phyloP scores from a whole-genome alignment of 2,797 vertebrate species.

The Amniataba percoides region DNA sequence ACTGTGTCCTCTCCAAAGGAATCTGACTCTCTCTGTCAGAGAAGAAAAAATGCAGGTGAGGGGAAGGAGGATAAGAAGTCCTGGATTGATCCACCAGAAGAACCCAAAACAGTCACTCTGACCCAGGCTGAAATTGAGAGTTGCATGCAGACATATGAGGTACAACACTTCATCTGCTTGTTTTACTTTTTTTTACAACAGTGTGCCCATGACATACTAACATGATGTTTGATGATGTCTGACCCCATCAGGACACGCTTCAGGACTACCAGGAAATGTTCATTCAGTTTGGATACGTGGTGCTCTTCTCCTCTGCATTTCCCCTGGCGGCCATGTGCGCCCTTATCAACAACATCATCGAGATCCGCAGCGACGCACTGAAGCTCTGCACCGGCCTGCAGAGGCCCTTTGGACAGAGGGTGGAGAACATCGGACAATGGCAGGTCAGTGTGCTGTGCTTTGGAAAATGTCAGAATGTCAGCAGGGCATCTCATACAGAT shows the following conservation, averaged over 20 bases:
- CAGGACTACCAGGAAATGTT: slow-evolving; percentile 99
- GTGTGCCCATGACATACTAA: not conserved
- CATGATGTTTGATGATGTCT: not conserved
- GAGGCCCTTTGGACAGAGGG: slow-evolving; percentile 93
- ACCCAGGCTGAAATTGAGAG: slow-evolving; percentile 95
- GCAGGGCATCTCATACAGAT: not conserved
- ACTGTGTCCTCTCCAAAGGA: slow-evolving; percentile 53
- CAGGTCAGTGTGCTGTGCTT: slow-evolving; percentile 85
- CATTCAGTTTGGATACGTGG: slow-evolving; percentile 97
- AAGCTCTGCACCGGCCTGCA: slow-evolving; percentile 95
- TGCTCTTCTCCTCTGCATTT: slow-evolving; percentile 97
- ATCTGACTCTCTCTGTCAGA: slow-evolving; percentile 70
- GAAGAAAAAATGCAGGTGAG: slow-evolving; percentile 52
- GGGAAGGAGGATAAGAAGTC: slow-evolving; percentile 84
- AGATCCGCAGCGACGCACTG: slow-evolving; percentile 96
- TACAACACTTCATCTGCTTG: too few relatives aligned
- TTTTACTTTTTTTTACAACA: too few relatives aligned
- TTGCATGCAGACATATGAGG: slow-evolving; percentile 96
- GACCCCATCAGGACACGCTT: slow-evolving; percentile 90
- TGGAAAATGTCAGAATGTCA: slow-evolving; percentile 32
- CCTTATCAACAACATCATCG: slow-evolving; percentile 95
- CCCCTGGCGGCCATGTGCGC: slow-evolving; percentile 95
- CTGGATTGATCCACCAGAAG: slow-evolving; percentile 93
- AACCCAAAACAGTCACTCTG: slow-evolving; percentile 85
- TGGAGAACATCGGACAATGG: slow-evolving; percentile 95